Percentiles rank a stretch among this genome's conserved stretches.
Evolutionary conservation across 2,113 vertebrate species (phyloP).

Genomic region (Etheostoma spectabile): DNA sequence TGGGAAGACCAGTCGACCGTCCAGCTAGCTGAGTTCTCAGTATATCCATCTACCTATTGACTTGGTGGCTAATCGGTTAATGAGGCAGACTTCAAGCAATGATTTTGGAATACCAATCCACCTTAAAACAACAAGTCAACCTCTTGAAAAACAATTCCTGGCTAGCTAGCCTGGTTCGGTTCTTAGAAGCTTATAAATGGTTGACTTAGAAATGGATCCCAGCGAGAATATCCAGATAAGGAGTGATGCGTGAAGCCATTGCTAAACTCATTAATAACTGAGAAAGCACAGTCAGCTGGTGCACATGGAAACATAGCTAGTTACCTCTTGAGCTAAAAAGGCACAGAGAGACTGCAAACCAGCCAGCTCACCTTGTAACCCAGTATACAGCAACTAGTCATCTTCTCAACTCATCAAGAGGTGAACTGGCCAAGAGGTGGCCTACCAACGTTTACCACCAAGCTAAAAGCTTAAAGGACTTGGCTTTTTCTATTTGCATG

Average conservation of each 20-base stretch:
- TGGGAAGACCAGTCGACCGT: slow-evolving; percentile 17
- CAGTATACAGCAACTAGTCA: slow-evolving; percentile 30
- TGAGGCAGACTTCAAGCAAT: slow-evolving; percentile 47
- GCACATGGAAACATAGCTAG: slow-evolving; percentile 18
- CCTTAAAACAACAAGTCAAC: slow-evolving; percentile 63
- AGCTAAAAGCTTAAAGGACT: slow-evolving; percentile 51
- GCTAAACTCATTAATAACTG: background rate
- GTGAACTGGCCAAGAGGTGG: slow-evolving; percentile 36
- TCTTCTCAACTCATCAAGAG: slow-evolving; percentile 23
- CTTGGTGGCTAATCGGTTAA: slow-evolving; percentile 27
- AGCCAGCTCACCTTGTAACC: slow-evolving; percentile 34
- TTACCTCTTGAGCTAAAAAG: slow-evolving; percentile 9
- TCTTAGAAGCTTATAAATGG: slow-evolving; percentile 1
- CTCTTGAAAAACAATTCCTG: slow-evolving; percentile 35
- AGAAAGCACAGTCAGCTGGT: slow-evolving; percentile 43
- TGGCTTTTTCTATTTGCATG: slow-evolving; percentile 78
- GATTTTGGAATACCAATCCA: slow-evolving; percentile 62
- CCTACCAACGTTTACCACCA: slow-evolving; percentile 33
- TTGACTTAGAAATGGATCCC: slow-evolving; percentile 27
- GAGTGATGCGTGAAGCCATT: background rate
- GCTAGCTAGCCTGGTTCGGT: slow-evolving; percentile 21
- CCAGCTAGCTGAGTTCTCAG: slow-evolving; percentile 15
- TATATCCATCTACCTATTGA: slow-evolving; percentile 26
- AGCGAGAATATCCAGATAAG: slow-evolving; percentile 9
- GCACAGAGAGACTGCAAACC: slow-evolving; percentile 23